Conservation (phyloP, 2,888 invertebrate species). For the Lepidocyrtinus sp. region DNA sequence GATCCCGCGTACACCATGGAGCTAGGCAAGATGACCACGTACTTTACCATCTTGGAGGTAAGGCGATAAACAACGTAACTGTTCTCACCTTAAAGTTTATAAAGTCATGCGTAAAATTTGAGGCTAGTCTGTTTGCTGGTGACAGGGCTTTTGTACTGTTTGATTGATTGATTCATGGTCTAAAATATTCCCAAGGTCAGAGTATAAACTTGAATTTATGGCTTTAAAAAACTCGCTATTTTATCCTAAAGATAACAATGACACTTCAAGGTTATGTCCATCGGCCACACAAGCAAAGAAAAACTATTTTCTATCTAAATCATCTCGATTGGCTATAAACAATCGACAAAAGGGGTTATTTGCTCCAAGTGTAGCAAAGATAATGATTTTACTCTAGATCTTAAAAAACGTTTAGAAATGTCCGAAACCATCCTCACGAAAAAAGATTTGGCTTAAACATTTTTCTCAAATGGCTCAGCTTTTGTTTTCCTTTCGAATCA, state of each 20-base stretch:
- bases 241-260: not conserved
- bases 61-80: too few relatives aligned
- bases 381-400: not conserved
- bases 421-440: too few relatives aligned
- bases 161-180: not conserved
- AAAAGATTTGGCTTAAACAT: too few relatives aligned
- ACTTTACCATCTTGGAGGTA: conserved; percentile 70
- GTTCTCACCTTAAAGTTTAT: too few relatives aligned
- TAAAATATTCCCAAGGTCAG: not conserved
- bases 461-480: too few relatives aligned
- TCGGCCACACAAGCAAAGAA: not conserved
- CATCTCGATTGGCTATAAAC: conserved; percentile 2
- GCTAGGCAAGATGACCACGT: conserved; percentile 68
- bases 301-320: not conserved
- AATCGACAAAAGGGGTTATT: not conserved
- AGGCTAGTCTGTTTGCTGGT: too few relatives aligned
- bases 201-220: not conserved
- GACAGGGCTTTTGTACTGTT: conserved; percentile 1
- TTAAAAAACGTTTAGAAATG: too few relatives aligned
- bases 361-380: too few relatives aligned
- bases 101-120: too few relatives aligned
- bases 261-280: not conserved
- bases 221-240: not conserved
- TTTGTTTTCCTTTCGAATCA: not conserved
- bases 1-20: conserved; percentile 69